phyloP scores from a whole-genome alignment of 2,797 vertebrate species.

The Epinephelus malabaricus region DNA sequence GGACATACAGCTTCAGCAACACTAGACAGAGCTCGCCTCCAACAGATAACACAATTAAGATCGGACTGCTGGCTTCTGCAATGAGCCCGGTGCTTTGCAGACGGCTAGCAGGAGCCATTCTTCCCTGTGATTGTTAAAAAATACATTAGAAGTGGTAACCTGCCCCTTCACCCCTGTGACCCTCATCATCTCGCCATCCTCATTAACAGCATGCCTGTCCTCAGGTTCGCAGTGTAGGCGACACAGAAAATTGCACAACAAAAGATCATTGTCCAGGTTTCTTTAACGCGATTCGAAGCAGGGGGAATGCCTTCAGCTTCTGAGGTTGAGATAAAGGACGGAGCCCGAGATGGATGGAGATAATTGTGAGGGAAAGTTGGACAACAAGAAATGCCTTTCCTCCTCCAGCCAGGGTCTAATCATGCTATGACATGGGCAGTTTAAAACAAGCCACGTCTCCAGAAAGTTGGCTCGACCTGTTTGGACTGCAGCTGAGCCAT shows the following conservation, averaged over 20 bases:
- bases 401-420: conserved; percentile 41
- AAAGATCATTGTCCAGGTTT: conserved; percentile 34
- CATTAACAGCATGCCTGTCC: conserved; percentile 28
- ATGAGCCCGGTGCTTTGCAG: conserved; percentile 21
- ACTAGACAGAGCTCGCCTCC: conserved; percentile 25
- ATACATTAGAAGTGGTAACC: conserved; percentile 43
- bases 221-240: not conserved
- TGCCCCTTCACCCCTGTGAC: conserved; percentile 39
- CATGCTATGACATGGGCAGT: conserved; percentile 31
- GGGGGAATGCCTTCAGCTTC: conserved; percentile 48
- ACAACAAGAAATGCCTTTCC: conserved; percentile 7
- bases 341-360: conserved; percentile 18
- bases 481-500: conserved; percentile 75
- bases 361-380: conserved; percentile 33
- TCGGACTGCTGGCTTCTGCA: conserved; percentile 39
- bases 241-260: conserved; percentile 39
- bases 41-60: conserved; percentile 62
- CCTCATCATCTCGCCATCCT: conserved; percentile 31
- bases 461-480: conserved; percentile 66
- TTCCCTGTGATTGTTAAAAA: conserved; percentile 38
- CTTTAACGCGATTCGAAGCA: conserved; percentile 56
- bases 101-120: conserved; percentile 9
- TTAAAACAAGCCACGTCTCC: conserved; percentile 57
- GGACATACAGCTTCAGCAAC: conserved; percentile 21
- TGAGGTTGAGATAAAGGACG: conserved; percentile 38